A percentile compares a stretch with the other conserved stretches of the same genome.
Conservation (phyloP, 1,140 invertebrate genomes). For the Drosophila persimilis region DNA sequence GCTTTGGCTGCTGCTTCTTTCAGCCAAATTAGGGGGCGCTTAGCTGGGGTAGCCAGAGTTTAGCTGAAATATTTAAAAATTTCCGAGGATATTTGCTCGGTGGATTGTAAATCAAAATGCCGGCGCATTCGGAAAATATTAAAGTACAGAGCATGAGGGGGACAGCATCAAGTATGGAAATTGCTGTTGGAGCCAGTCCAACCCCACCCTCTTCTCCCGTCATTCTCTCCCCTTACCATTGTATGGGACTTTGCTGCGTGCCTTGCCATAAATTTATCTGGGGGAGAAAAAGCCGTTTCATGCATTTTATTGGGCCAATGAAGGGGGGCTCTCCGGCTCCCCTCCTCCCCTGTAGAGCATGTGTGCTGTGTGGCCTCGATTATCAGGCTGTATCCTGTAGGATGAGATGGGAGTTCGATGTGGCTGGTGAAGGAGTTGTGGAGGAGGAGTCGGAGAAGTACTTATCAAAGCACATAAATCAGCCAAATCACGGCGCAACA, state of each 20-base stretch:
- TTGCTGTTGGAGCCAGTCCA: constrained; percentile 16
- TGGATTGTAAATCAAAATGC: constrained; percentile 72
- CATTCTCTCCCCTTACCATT: no score
- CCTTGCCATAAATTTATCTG: constrained; percentile 51
- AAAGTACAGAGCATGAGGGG: constrained; percentile 10
- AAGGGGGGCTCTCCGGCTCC: no score
- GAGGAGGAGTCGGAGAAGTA: constrained; percentile 16
- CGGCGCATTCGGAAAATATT: constrained; percentile 60
- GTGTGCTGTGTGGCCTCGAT: constrained; percentile 25
- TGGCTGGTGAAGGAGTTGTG: no score
- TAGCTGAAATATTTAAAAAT: constrained; percentile 64
- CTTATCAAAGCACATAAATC: constrained; percentile 71
- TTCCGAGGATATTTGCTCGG: constrained; percentile 35
- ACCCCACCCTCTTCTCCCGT: no score
- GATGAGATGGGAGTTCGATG: not conserved
- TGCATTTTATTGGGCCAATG: constrained; percentile 60
- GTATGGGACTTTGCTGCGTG: constrained; percentile 15
- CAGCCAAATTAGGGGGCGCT: constrained; percentile 51
- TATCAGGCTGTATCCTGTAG: constrained; percentile 40
- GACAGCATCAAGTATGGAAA: constrained; percentile 73
- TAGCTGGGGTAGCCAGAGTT: constrained; percentile 32
- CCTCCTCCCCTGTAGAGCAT: not conserved
- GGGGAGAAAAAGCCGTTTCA: constrained; percentile 28
- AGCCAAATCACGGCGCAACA: constrained; percentile 71
- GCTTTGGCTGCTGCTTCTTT: not conserved